phyloP scores from a whole-genome alignment of 2,797 vertebrate species.

The Lutjanus campechanus region DNA sequence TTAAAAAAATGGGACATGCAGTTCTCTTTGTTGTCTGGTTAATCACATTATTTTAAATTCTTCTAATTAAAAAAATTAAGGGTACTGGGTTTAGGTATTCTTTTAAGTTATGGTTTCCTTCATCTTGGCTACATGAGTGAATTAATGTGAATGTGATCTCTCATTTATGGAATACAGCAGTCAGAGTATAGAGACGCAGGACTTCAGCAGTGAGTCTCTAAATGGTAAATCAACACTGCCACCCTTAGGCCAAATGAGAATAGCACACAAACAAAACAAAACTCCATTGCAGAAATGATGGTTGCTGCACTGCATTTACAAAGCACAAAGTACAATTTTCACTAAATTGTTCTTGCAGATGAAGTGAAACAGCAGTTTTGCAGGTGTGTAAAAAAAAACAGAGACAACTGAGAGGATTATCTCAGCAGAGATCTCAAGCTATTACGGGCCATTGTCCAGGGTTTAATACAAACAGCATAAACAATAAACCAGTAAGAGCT shows the following conservation, averaged over 20 bases:
- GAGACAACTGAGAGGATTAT: neutral
- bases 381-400: slow-evolving; percentile 1
- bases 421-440: neutral
- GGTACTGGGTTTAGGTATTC: neutral
- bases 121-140: neutral
- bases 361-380: slow-evolving; percentile 7
- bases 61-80: neutral
- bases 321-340: neutral
- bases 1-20: neutral
- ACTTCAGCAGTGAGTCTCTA: neutral
- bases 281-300: neutral
- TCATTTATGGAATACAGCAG: slow-evolving; percentile 30
- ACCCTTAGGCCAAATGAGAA: slow-evolving; percentile 73
- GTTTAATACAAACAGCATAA: neutral
- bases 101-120: neutral
- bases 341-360: neutral
- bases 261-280: slow-evolving; percentile 49
- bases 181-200: neutral
- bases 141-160: slow-evolving; percentile 30
- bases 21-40: neutral
- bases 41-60: neutral
- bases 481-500: neutral
- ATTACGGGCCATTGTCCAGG: neutral
- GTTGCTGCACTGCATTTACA: neutral
- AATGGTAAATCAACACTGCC: slow-evolving; percentile 81